Evolutionary conservation across 2,888 invertebrate species (phyloP).

Genomic region (Yponomeuta cagnagella): DNA sequence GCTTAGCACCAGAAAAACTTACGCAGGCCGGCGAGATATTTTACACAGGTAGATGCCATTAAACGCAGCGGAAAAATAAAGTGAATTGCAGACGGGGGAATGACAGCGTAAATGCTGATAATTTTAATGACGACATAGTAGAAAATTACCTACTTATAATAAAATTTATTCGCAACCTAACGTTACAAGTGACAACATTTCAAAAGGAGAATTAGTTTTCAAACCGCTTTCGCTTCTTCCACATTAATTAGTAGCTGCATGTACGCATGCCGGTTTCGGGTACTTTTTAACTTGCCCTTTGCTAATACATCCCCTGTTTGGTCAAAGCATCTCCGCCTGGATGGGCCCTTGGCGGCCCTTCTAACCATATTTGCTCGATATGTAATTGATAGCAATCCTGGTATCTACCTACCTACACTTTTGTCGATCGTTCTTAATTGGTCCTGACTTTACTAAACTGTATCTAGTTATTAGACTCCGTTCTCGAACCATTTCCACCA

Average conservation of each 20-base stretch:
- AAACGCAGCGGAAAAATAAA: conserved; percentile 16
- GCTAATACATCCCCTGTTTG: no score
- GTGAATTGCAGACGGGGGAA: not conserved
- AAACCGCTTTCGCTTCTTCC: no score
- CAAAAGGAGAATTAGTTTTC: no score
- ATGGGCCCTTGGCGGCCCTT: no score
- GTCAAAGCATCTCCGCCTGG: no score
- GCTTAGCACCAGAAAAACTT: conserved; percentile 35
- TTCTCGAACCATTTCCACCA: not conserved
- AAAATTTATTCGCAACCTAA: not conserved
- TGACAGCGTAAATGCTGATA: not conserved
- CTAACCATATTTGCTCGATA: no score
- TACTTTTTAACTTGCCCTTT: no score
- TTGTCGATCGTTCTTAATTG: not conserved
- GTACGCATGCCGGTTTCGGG: no score
- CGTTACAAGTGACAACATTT: not conserved
- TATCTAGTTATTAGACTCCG: not conserved
- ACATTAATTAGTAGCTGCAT: no score
- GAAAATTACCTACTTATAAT: not conserved
- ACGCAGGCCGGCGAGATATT: conserved; percentile 21
- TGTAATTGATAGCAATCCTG: no score
- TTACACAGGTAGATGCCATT: conserved; percentile 9
- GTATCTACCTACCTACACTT: no score
- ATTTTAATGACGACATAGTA: not conserved
- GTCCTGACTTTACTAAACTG: no score